phyloP scores from a whole-genome alignment of 2,888 invertebrate genomes.

The Sceliomorpha sp. region DNA sequence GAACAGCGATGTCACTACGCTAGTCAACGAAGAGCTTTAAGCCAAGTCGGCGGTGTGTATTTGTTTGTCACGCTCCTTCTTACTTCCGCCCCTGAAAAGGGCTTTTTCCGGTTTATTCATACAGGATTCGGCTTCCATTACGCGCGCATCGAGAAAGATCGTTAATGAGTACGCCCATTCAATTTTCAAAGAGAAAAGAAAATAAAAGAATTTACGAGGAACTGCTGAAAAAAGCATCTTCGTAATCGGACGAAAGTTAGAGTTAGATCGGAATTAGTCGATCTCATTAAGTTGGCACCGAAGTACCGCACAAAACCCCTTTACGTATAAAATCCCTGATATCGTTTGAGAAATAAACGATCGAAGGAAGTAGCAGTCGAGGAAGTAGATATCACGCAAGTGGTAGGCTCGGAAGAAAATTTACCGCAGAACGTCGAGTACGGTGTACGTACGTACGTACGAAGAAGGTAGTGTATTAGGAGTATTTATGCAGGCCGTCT shows the following conservation, averaged over 20 bases:
- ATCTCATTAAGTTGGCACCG: slow-evolving; percentile 2
- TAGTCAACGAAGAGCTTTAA: slow-evolving; percentile 70
- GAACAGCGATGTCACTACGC: slow-evolving; percentile 53
- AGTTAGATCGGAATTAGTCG: too few relatives aligned
- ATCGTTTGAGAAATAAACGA: slow-evolving; percentile 1
- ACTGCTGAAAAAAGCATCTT: too few relatives aligned
- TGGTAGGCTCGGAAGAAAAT: slow-evolving; percentile 31
- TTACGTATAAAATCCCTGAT: slow-evolving; percentile 3
- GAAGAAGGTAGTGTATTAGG: slow-evolving; percentile 64
- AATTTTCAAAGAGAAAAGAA: too few relatives aligned
- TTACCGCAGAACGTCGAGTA: slow-evolving; percentile 40
- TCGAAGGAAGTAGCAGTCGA: not conserved
- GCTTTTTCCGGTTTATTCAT: slow-evolving; percentile 59
- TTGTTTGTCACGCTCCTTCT: slow-evolving; percentile 72
- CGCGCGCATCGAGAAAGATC: not conserved
- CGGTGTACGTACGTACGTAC: slow-evolving; percentile 23
- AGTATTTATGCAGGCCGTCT: slow-evolving; percentile 76
- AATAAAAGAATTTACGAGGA: too few relatives aligned
- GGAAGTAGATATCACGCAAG: slow-evolving; percentile 17
- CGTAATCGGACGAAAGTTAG: too few relatives aligned
- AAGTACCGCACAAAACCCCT: too few relatives aligned
- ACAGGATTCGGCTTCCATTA: slow-evolving; percentile 16
- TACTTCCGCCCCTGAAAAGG: slow-evolving; percentile 54
- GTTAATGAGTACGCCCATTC: not conserved
- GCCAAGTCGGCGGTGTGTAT: slow-evolving; percentile 72